Percentiles rank a stretch among this genome's conserved stretches.
Evolutionary conservation across 2,888 invertebrate species (phyloP).

Genomic region (Phanerotoma sp.): DNA sequence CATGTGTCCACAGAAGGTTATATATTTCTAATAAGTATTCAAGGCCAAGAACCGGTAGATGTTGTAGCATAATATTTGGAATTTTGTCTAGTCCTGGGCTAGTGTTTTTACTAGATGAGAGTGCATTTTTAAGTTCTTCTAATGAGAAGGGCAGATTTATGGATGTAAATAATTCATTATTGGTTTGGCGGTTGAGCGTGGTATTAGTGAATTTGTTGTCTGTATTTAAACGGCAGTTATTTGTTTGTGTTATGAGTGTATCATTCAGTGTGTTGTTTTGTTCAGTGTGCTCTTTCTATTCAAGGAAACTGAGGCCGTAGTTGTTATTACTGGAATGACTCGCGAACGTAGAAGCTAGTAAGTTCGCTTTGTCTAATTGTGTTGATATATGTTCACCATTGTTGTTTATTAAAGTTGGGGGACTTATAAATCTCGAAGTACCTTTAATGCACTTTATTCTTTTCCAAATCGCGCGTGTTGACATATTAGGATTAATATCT

Average conservation of each 20-base stretch:
- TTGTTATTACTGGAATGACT: no score
- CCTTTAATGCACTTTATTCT: conserved; percentile 8
- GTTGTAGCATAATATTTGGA: conserved; percentile 22
- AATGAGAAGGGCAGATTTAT: background rate
- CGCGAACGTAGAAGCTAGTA: no score
- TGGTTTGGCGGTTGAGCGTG: background rate
- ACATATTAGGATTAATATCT: background rate
- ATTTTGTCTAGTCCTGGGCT: conserved; percentile 28
- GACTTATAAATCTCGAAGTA: background rate
- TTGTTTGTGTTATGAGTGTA: no score
- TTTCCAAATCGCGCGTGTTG: background rate
- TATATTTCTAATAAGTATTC: conserved; percentile 18
- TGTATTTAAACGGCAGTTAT: no score
- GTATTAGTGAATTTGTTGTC: no score
- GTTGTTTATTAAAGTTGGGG: no score
- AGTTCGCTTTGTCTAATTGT: no score
- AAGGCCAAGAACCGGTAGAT: conserved; percentile 13
- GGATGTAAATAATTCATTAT: background rate
- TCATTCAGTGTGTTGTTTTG: no score
- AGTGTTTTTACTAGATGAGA: conserved; percentile 10
- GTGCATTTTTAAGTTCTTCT: conserved; percentile 6
- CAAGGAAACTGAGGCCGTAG: no score
- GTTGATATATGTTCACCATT: no score
- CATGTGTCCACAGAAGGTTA: conserved; percentile 31
- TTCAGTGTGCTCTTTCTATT: no score